phyloP scores from a whole-genome alignment of 2,113 vertebrate species.

The Hiodon tergisus region DNA sequence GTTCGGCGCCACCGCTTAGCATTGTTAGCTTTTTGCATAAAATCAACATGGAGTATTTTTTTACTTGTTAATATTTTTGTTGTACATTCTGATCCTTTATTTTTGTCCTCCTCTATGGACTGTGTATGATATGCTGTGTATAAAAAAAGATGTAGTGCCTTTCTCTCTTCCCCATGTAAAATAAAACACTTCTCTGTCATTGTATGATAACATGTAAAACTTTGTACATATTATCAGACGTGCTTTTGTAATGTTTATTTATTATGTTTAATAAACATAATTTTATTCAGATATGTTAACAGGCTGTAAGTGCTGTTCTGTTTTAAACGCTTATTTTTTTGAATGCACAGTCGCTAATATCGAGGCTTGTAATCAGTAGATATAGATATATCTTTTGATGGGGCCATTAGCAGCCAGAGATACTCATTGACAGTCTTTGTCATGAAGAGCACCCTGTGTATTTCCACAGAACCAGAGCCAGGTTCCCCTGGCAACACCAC shows the following conservation, averaged over 20 bases:
- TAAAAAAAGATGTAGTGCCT: slow-evolving; percentile 16
- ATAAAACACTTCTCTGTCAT: slow-evolving; percentile 2
- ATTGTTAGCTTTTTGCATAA: slow-evolving; percentile 7
- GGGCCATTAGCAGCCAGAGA: too few relatives aligned
- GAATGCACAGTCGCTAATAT: too few relatives aligned
- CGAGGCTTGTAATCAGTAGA: too few relatives aligned
- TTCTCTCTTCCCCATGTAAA: slow-evolving; percentile 34
- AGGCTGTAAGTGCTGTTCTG: not conserved
- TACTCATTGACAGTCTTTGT: too few relatives aligned
- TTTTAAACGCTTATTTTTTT: not conserved
- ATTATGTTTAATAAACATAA: slow-evolving; percentile 28
- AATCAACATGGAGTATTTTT: not conserved
- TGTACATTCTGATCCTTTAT: not conserved
- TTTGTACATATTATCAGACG: slow-evolving; percentile 24
- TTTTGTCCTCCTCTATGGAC: slow-evolving; percentile 7
- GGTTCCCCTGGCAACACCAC: not conserved
- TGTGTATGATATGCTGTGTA: slow-evolving; percentile 4
- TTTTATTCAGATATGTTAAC: slow-evolving; percentile 14
- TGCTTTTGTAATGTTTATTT: slow-evolving; percentile 28
- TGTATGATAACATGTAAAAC: slow-evolving; percentile 26
- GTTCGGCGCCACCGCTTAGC: not conserved
- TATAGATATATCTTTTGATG: too few relatives aligned
- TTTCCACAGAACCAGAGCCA: not conserved
- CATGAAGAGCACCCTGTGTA: too few relatives aligned
- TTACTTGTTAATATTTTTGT: not conserved